Evolutionary conservation across 2,797 vertebrate genomes (phyloP).

Genomic region (Paratrypauchen microcephalus): DNA sequence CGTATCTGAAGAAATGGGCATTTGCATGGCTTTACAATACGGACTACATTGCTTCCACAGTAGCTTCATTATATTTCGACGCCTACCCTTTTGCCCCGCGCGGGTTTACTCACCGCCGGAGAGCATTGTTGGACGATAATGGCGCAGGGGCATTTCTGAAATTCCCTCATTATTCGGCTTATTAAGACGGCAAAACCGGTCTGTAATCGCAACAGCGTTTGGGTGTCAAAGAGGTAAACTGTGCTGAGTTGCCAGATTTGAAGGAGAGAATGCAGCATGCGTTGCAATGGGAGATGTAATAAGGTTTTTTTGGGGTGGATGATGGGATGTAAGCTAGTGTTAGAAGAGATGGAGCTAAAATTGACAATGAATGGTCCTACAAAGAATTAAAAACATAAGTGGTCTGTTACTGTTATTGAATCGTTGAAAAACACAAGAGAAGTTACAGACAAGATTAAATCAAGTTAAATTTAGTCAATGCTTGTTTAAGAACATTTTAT

Average conservation of each 20-base stretch:
- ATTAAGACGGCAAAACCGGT: conserved; percentile 93
- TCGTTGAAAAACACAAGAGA: too few relatives aligned
- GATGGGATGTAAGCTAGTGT: conserved; percentile 49
- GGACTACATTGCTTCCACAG: conserved; percentile 95
- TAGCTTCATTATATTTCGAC: conserved; percentile 93
- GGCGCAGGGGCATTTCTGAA: conserved; percentile 96
- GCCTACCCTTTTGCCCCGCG: conserved; percentile 92
- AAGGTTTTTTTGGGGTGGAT: conserved; percentile 4
- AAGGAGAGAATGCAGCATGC: conserved; percentile 67
- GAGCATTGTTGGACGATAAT: conserved; percentile 98
- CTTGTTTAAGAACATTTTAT: too few relatives aligned
- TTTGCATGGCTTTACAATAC: conserved; percentile 96
- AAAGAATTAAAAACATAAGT: neutral
- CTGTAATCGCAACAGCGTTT: conserved; percentile 87
- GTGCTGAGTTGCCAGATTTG: conserved; percentile 82
- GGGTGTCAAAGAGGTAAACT: conserved; percentile 81
- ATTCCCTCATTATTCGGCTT: conserved; percentile 99
- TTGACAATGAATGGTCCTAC: neutral
- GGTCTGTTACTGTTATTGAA: too few relatives aligned
- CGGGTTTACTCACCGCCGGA: conserved; percentile 90
- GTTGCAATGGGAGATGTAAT: too few relatives aligned
- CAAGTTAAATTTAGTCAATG: too few relatives aligned
- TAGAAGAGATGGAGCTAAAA: conserved; percentile 19
- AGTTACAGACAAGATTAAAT: too few relatives aligned
- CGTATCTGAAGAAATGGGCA: conserved; percentile 93